Evolutionary conservation across 2,113 vertebrate species (phyloP).

Genomic region (Dromiciops gliroides): DNA sequence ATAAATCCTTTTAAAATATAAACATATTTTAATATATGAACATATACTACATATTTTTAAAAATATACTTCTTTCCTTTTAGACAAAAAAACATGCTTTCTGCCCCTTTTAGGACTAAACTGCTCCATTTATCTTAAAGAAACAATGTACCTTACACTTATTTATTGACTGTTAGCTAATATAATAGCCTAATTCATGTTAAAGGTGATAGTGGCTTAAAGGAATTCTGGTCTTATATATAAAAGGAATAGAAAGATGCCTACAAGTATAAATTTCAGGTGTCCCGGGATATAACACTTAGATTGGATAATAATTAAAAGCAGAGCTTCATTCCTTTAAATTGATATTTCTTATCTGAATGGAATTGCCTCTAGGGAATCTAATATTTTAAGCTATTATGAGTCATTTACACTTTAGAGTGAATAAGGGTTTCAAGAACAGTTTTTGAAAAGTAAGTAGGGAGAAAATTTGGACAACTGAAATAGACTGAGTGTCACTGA

Average conservation of each 20-base stretch:
- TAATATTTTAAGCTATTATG: neutral
- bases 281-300: neutral
- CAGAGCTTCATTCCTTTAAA: neutral
- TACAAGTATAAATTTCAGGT: neutral
- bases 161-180: neutral
- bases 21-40: neutral
- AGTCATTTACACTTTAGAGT: neutral
- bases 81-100: neutral
- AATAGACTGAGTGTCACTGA: neutral
- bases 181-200: conserved; percentile 15
- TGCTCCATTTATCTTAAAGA: neutral
- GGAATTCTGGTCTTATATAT: neutral
- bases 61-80: neutral
- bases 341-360: neutral
- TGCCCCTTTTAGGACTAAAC: neutral
- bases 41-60: neutral
- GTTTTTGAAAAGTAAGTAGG: neutral
- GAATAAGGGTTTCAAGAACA: neutral
- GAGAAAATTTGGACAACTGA: neutral
- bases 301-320: neutral
- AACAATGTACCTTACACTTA: neutral
- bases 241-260: neutral
- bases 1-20: neutral
- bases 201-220: neutral
- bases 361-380: neutral